A percentile compares a stretch with the other conserved stretches of the same genome.
These are phyloP conservation scores for Nothura maculosa DNA, from an alignment of 2,797 vertebrate genomes.

Conservation along the genomic window DNA sequence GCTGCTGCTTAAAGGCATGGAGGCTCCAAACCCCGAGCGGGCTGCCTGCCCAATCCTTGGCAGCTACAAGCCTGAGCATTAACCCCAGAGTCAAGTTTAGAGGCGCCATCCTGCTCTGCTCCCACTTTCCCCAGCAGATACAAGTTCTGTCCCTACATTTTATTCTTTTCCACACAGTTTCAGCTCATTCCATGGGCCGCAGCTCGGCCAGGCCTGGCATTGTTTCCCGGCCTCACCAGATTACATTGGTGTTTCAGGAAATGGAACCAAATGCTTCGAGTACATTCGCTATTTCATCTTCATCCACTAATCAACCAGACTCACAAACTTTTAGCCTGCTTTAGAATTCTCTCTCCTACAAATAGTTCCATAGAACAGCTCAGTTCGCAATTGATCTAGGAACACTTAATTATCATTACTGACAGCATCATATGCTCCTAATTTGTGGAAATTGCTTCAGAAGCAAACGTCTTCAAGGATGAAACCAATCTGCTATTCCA, in stretches of 20 bases:
- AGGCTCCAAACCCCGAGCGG: no score
- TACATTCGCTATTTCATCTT: not conserved
- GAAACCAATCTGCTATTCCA: not conserved
- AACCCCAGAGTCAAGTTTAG: not conserved
- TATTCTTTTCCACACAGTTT: not conserved
- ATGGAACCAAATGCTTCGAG: not conserved
- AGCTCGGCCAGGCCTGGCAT: not conserved
- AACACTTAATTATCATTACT: not conserved
- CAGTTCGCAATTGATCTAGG: not conserved
- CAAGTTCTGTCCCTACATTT: not conserved
- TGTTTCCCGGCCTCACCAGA: not conserved
- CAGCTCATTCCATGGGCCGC: not conserved
- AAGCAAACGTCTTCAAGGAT: not conserved
- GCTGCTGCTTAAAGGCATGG: no score
- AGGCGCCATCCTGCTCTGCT: not conserved
- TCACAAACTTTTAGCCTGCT: not conserved
- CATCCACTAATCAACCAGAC: not conserved
- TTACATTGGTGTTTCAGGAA: not conserved
- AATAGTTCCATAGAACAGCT: not conserved
- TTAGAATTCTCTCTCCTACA: not conserved
- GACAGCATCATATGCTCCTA: not conserved
- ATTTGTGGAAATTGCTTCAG: not conserved
- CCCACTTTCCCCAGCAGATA: not conserved
- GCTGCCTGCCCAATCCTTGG: not conserved
- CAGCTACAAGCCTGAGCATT: not conserved